Evolutionary conservation across 2,113 vertebrate species (phyloP), one percentile per base, ranked within the genome.

Genomic region (Trogon melanurus): DNA sequence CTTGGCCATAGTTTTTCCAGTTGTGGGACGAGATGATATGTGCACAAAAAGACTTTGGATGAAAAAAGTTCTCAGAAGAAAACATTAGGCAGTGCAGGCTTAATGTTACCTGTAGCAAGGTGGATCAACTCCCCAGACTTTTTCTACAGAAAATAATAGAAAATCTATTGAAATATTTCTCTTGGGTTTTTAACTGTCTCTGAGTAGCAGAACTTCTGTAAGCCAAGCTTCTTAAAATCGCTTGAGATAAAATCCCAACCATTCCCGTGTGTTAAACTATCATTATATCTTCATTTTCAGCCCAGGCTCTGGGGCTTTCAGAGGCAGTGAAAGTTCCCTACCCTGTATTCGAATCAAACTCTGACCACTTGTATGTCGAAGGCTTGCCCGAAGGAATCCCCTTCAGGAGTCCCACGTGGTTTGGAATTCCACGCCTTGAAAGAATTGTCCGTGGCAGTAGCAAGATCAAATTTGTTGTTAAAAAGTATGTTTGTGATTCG

Each of bases 341-440:
- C 23, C 92, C 98, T 12, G 93, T 97, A 10, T 98, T 98, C 70
- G 98, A 98, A 12, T 97, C 98, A 10, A 96, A 98, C 32, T 97
- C 98, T 0, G 96, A 98, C 14, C 82, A 95, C 58, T 65, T 98
- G 26, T 88, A 97, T 0, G 98, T 98, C 3, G 98, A 98, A 85
- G 98, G 98, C 10, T 94, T 98, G 89, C 98, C 98, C 36, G 98
- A 98, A 70, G 98, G 98, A 58, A 98, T 98, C 71, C 98, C 98
- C 27, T 98, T 98, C 85, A 94, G 98, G 32, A 98, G 98, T 32
- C 98, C 98, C 38, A 98, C 98, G 0, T 98, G 98, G 98, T 98
- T 98, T 92, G 98, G 98, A 79, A 98, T 98, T 84, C 98, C 98
- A 29, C 97, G 98, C 38, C 98, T 98, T 5, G 98, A 98, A 80